Conservation (phyloP, 2,797 vertebrate genomes). For the Brachyalestes nurse region DNA sequence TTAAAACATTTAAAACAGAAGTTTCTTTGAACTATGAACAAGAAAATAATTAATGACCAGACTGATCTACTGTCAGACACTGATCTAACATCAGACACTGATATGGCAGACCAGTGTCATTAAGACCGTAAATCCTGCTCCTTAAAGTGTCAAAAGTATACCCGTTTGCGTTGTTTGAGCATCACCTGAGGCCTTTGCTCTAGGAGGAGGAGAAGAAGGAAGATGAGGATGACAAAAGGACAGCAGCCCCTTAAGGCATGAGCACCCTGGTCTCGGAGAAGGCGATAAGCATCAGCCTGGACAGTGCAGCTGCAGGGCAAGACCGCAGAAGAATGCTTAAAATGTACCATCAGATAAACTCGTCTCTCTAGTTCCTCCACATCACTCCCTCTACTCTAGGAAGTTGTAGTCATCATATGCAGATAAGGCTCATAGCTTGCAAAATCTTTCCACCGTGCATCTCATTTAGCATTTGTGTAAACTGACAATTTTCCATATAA, state of each 20-base stretch:
- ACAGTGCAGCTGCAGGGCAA: slow-evolving; percentile 59
- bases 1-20: too few relatives aligned
- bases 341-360: slow-evolving; percentile 57
- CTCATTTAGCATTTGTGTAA: neutral
- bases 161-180: slow-evolving; percentile 34
- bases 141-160: slow-evolving; percentile 29
- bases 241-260: slow-evolving; percentile 43
- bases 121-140: slow-evolving; percentile 22
- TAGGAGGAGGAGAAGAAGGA: slow-evolving; percentile 38
- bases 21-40: too few relatives aligned
- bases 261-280: slow-evolving; percentile 33
- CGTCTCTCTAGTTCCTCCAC: slow-evolving; percentile 52
- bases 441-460: neutral
- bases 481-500: neutral
- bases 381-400: slow-evolving; percentile 35
- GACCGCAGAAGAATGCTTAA: slow-evolving; percentile 45
- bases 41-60: too few relatives aligned
- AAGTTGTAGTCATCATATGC: slow-evolving; percentile 28
- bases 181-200: slow-evolving; percentile 38
- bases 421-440: slow-evolving; percentile 10
- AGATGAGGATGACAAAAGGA: slow-evolving; percentile 50
- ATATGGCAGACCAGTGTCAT: slow-evolving; percentile 6
- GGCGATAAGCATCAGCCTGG: slow-evolving; percentile 62
- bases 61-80: neutral
- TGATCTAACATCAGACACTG: neutral